phyloP scores from a whole-genome alignment of 2,113 vertebrate genomes.

The Blennius ocellaris region DNA sequence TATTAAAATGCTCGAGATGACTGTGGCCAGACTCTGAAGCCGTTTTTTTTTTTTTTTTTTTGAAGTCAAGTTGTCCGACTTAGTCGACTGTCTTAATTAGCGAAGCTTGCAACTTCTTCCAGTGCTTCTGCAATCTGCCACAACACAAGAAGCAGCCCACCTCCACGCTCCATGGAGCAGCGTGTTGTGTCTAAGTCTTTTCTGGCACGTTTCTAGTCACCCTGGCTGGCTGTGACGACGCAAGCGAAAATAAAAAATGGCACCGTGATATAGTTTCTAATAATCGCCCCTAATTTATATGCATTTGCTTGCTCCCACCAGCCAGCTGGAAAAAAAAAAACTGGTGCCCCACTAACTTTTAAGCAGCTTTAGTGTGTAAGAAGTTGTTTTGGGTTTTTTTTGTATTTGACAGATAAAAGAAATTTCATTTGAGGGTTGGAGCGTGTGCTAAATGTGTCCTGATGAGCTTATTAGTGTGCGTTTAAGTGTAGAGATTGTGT shows the following conservation, averaged over 20 bases:
- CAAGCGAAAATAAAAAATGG: not conserved
- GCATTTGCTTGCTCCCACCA: not conserved
- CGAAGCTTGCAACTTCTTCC: constrained; percentile 30
- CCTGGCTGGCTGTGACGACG: not conserved
- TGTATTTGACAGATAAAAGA: not conserved
- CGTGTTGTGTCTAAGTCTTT: constrained; percentile 12
- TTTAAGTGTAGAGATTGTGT: not conserved
- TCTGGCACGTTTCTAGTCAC: constrained; percentile 8
- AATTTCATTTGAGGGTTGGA: constrained; percentile 13
- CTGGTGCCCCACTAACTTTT: not conserved
- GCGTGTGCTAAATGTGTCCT: not conserved
- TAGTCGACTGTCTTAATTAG: constrained; percentile 42
- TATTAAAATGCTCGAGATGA: too few species aligned
- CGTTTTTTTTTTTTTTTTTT: too few species aligned
- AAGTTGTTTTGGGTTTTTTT: constrained; percentile 4
- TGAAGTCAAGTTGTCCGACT: too few species aligned
- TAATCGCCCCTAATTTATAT: not conserved
- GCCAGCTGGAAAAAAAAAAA: constrained; percentile 12
- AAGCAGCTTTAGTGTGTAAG: constrained; percentile 21
- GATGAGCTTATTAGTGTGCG: not conserved
- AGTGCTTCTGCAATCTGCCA: constrained; percentile 41
- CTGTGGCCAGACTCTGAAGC: too few species aligned
- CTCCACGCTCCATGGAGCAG: not conserved
- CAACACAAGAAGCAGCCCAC: constrained; percentile 31
- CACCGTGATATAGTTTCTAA: not conserved